Conservation (phyloP, 2,113 vertebrate species). For the Esox niger region DNA sequence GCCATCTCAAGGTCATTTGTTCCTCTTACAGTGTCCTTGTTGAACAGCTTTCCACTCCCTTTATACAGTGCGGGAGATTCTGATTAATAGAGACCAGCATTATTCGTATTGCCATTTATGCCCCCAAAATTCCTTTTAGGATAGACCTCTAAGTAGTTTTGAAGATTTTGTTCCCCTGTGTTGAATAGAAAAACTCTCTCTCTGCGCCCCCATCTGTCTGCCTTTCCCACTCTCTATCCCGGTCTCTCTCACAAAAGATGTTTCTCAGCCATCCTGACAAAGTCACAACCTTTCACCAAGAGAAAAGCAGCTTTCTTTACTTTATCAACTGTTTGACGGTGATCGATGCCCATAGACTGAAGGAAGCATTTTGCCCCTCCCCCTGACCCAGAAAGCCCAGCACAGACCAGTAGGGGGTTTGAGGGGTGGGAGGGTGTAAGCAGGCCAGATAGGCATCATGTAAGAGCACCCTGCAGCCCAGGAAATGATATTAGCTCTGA, state of each 20-base stretch:
- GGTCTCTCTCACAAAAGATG: not conserved
- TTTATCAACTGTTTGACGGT: not conserved
- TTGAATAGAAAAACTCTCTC: too few species aligned
- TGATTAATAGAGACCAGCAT: not conserved
- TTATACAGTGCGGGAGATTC: not conserved
- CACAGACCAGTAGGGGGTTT: too few species aligned
- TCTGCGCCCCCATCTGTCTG: too few species aligned
- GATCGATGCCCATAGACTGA: not conserved
- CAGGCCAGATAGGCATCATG: constrained; percentile 54
- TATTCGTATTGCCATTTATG: not conserved
- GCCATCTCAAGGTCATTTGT: not conserved
- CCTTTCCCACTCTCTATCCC: not conserved
- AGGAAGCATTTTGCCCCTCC: not conserved
- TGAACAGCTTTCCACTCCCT: not conserved
- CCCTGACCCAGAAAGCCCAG: not conserved
- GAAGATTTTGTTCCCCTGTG: too few species aligned
- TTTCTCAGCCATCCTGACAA: not conserved
- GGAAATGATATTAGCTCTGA: constrained; percentile 67
- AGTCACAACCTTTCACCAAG: not conserved
- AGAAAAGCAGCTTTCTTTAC: not conserved
- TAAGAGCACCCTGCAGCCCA: constrained; percentile 55
- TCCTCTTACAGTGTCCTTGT: not conserved
- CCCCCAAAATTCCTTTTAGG: too few species aligned
- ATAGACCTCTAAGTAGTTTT: too few species aligned
- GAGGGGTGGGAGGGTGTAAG: constrained; percentile 18